These are phyloP conservation scores for Otus sunia DNA, from an alignment of 2,113 vertebrate genomes.

Conservation along the genomic window DNA sequence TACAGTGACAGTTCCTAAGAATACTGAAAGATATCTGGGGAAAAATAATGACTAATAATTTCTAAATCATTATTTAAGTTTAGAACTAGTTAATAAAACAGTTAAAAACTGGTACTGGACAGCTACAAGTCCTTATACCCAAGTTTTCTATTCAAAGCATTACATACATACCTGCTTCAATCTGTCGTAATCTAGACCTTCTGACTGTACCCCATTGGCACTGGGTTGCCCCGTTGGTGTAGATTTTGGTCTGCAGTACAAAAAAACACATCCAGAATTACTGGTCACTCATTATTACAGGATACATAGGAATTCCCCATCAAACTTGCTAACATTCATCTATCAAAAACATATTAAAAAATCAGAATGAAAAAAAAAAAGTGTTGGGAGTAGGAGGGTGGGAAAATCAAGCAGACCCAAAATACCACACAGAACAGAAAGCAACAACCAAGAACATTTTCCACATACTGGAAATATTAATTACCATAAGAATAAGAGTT, in stretches of 20 bases:
- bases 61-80: not conserved
- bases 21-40: not conserved
- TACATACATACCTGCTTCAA: slow-evolving; percentile 89
- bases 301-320: not conserved
- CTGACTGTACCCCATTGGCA: slow-evolving; percentile 95
- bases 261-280: slow-evolving; percentile 25
- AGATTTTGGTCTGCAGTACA: slow-evolving; percentile 89
- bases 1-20: not conserved
- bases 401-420: slow-evolving; percentile 23
- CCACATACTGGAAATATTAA: not conserved
- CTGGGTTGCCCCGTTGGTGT: slow-evolving; percentile 89
- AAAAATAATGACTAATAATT: not conserved
- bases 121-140: not conserved
- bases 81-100: not conserved
- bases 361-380: not conserved
- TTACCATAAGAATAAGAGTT: not conserved
- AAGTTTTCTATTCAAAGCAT: not conserved
- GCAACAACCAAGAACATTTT: not conserved
- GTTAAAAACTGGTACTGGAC: not conserved
- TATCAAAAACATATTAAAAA: not conserved
- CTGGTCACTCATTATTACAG: not conserved
- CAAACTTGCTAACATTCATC: not conserved
- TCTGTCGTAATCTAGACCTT: slow-evolving; percentile 93
- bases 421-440: slow-evolving; percentile 46
- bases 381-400: not conserved